These are phyloP conservation scores for Carassius gibelio DNA, from an alignment of 2,113 vertebrate genomes.

Conservation along the genomic window DNA sequence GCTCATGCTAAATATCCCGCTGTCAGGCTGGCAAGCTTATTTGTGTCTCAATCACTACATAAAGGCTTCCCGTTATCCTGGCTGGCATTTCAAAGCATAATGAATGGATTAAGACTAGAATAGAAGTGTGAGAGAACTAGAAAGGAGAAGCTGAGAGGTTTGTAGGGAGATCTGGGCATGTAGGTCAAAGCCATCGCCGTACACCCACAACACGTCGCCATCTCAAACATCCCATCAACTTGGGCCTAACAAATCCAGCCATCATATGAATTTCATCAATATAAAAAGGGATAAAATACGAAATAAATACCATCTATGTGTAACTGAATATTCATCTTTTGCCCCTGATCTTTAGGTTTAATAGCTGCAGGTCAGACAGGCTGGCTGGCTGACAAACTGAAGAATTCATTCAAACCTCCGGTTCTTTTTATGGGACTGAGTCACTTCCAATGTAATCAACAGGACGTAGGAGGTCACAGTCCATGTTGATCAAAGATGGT, in stretches of 20 bases:
- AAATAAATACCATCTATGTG: not conserved
- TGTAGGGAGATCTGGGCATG: slow-evolving; percentile 28
- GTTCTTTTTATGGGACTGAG: not conserved
- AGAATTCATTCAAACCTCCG: not conserved
- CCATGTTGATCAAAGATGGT: slow-evolving; percentile 3
- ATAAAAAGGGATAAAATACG: not conserved
- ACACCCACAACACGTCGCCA: not conserved
- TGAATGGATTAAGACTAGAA: not conserved
- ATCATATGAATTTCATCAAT: not conserved
- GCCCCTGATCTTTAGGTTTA: not conserved
- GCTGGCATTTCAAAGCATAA: not conserved
- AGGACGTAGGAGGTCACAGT: not conserved
- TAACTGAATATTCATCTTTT: not conserved
- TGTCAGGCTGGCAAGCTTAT: slow-evolving; percentile 10
- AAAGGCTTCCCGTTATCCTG: slow-evolving; percentile 17
- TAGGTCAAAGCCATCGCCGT: slow-evolving; percentile 57
- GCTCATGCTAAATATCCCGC: slow-evolving; percentile 19
- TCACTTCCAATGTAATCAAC: not conserved
- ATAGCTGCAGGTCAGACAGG: not conserved
- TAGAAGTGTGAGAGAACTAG: not conserved
- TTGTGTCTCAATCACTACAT: not conserved
- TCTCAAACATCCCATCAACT: not conserved
- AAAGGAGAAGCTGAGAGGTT: slow-evolving; percentile 2
- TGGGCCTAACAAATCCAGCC: not conserved
- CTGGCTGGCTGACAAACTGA: not conserved